Percentiles rank a stretch among this genome's conserved stretches.
These are phyloP conservation scores for Phania funesta DNA, from an alignment of 2,888 invertebrate species.

Conservation along the genomic window DNA sequence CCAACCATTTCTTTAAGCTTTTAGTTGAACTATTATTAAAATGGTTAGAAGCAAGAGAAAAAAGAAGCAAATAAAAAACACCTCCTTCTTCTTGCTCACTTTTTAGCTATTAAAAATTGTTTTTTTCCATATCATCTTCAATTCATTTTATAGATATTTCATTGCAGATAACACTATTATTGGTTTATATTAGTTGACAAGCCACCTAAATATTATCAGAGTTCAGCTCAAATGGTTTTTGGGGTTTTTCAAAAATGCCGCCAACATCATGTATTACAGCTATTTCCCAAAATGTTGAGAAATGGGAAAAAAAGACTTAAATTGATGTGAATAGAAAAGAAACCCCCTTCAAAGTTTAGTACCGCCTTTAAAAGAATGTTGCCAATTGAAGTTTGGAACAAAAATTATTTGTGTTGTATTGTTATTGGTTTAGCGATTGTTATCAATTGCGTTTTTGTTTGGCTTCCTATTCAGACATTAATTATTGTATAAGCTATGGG, in stretches of 20 bases:
- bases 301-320: constrained; percentile 12
- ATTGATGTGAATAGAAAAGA: constrained; percentile 20
- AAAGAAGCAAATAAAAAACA: constrained; percentile 28
- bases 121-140: constrained; percentile 21
- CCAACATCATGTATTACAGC: constrained; percentile 62
- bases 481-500: constrained; percentile 37
- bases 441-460: constrained; percentile 49
- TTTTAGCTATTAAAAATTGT: background rate
- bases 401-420: background rate
- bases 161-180: constrained; percentile 61
- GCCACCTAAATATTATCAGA: constrained; percentile 60
- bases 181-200: constrained; percentile 61
- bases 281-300: constrained; percentile 55
- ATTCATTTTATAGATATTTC: constrained; percentile 56
- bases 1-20: background rate
- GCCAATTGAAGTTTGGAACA: background rate
- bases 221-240: constrained; percentile 31
- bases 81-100: constrained; percentile 32
- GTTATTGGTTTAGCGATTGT: constrained; percentile 23
- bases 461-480: constrained; percentile 23
- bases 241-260: constrained; percentile 37
- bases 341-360: constrained; percentile 49
- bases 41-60: background rate
- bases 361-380: constrained; percentile 24
- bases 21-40: constrained; percentile 21